Conservation (phyloP, 1,140 invertebrate species). For the Temnothorax longispinosus region DNA sequence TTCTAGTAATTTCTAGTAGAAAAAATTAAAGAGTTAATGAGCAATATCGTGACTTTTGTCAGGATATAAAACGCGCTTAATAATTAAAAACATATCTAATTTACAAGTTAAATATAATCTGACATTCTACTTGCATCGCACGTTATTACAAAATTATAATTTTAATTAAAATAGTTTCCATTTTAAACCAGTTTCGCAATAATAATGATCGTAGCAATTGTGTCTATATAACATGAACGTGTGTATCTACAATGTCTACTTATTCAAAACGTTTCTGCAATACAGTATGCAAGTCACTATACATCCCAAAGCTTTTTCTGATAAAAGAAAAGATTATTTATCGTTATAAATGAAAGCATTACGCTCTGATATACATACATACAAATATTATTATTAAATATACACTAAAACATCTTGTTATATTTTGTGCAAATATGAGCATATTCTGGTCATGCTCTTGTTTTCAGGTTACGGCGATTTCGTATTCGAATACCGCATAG, state of each 20-base stretch:
- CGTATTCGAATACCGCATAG: not conserved
- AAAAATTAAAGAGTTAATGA: slow-evolving; percentile 53
- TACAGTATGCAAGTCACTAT: not conserved
- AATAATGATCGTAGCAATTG: not conserved
- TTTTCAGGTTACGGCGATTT: not conserved
- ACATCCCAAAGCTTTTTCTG: not conserved
- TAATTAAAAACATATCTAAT: not conserved
- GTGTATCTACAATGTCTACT: not conserved
- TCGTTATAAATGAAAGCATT: not conserved
- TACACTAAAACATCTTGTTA: not conserved
- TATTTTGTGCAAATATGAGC: slow-evolving; percentile 6
- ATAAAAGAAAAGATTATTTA: not conserved
- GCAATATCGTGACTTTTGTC: not conserved
- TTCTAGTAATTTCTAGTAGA: not conserved
- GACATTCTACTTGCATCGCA: not conserved
- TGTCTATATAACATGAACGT: not conserved
- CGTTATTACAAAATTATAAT: not conserved
- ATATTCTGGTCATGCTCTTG: not conserved
- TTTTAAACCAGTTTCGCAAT: not conserved
- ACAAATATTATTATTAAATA: not conserved
- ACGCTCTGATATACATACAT: not conserved
- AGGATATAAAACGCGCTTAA: not conserved
- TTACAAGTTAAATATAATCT: not conserved
- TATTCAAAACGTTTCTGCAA: not conserved
- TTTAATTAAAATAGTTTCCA: not conserved